Conservation (phyloP, 2,113 vertebrate genomes). For the Bagarius yarrelli region DNA sequence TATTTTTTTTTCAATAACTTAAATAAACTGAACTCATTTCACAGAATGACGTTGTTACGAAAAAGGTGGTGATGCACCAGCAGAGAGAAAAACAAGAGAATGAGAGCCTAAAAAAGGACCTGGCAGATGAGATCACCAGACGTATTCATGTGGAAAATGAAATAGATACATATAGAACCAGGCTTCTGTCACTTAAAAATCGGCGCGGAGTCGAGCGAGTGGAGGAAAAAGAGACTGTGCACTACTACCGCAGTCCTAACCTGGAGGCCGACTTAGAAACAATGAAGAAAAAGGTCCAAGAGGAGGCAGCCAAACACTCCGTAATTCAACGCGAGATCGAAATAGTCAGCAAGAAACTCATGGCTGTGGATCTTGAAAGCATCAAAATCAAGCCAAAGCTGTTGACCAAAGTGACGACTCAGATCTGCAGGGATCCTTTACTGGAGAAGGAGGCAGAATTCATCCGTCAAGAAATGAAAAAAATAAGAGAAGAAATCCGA, state of each 20-base stretch:
- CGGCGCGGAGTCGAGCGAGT: slow-evolving; percentile 85
- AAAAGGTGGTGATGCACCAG: slow-evolving; percentile 60
- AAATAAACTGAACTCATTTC: neutral
- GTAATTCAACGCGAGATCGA: slow-evolving; percentile 73
- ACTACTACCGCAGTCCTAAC: slow-evolving; percentile 87
- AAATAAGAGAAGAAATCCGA: slow-evolving; percentile 69
- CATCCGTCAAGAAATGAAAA: slow-evolving; percentile 76
- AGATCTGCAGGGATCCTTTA: slow-evolving; percentile 83
- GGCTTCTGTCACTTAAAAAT: slow-evolving; percentile 79
- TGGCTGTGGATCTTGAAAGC: slow-evolving; percentile 72
- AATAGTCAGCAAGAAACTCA: slow-evolving; percentile 66
- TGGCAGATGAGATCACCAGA: slow-evolving; percentile 77
- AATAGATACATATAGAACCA: slow-evolving; percentile 76
- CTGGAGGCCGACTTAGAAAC: slow-evolving; percentile 74
- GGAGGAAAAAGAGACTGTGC: slow-evolving; percentile 91
- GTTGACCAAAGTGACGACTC: slow-evolving; percentile 87
- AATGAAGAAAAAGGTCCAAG: slow-evolving; percentile 70
- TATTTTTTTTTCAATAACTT: neutral
- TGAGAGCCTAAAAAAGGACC: slow-evolving; percentile 72
- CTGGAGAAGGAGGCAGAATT: slow-evolving; percentile 77
- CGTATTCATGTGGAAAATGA: slow-evolving; percentile 75
- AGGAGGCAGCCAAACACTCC: slow-evolving; percentile 71
- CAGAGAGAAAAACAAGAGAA: slow-evolving; percentile 58
- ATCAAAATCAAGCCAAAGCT: slow-evolving; percentile 76
- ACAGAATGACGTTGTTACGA: slow-evolving; percentile 81